phyloP scores from a whole-genome alignment of 2,797 vertebrate species.

The Pseudochirops corinnae region DNA sequence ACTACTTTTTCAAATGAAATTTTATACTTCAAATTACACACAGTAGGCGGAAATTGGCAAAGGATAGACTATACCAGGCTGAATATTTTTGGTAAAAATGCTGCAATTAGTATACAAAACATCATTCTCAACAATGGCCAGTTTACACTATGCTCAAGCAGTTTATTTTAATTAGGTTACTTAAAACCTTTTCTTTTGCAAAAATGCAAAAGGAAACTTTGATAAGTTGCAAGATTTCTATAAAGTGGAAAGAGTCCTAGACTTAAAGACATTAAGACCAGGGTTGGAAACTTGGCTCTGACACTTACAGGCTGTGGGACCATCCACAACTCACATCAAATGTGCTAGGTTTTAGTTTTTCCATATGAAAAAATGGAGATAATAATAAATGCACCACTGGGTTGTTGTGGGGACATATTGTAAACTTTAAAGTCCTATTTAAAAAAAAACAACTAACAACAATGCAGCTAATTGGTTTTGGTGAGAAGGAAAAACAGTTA shows the following conservation, averaged over 20 bases:
- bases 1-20: not conserved
- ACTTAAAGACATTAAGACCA: not conserved
- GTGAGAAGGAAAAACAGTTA: not conserved
- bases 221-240: conserved; percentile 27
- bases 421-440: not conserved
- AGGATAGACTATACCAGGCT: not conserved
- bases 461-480: not conserved
- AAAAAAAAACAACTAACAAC: not conserved
- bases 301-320: not conserved
- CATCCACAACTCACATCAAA: not conserved
- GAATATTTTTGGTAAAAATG: conserved; percentile 35
- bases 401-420: not conserved
- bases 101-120: conserved; percentile 18
- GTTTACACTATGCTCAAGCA: conserved; percentile 22
- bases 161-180: conserved; percentile 42
- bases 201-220: conserved; percentile 51
- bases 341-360: not conserved
- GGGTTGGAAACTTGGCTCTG: not conserved
- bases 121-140: conserved; percentile 25
- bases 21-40: conserved; percentile 45
- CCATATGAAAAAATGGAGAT: not conserved
- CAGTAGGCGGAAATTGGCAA: not conserved
- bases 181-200: conserved; percentile 48
- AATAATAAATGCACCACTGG: not conserved
- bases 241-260: not conserved